Evolutionary conservation across 1,140 invertebrate genomes (phyloP), one percentile per base, ranked within the genome.

Genomic region (Aphaenogaster rudis): DNA sequence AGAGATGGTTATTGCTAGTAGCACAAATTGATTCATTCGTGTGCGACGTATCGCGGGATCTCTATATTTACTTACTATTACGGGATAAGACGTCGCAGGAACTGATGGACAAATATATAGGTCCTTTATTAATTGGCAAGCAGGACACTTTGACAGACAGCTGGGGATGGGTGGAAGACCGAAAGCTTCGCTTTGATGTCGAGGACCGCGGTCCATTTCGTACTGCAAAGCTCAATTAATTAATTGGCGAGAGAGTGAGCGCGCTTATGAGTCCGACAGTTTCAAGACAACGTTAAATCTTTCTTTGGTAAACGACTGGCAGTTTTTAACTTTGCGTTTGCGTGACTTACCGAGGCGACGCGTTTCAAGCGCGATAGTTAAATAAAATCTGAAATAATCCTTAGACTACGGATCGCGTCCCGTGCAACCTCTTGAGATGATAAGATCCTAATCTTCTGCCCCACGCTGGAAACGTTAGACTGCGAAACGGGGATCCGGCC

Each of bases 61-160:
- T 90, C 76, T 52, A 88, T 94, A 86, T 94, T 94, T 94, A 91
- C 92, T 94, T 88, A 92, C 92, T 94, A 94, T 94, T 93, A 94
- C 88, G 88, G 92, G 92, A 94, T 94, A 94, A 94, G 93, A 94
- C 89, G 85, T 66, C 69, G 74, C 28, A 72, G 78, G 86, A 91
- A 92, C 88, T 87, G 90, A 80, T 69, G 90, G 88, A 91, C 89
- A 93, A 93, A 93, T 87, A 94, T 87, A 93, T 86, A 89, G 91
- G 91, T 90, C 92, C 91, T 90, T 91, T 93, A 94, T 94, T 94
- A 94, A 94, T 94, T 94, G 93, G 93, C 90, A 93, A 88, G 90
- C 90, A 91, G 92, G 93, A 93, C 92, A 93, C 89, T 92, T 92
- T 89, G 90, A 92, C 86, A 92, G 92, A 92, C 87, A 90, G 79